phyloP scores from a whole-genome alignment of 1,140 invertebrate species.

The Muscidifurax raptorellus region DNA sequence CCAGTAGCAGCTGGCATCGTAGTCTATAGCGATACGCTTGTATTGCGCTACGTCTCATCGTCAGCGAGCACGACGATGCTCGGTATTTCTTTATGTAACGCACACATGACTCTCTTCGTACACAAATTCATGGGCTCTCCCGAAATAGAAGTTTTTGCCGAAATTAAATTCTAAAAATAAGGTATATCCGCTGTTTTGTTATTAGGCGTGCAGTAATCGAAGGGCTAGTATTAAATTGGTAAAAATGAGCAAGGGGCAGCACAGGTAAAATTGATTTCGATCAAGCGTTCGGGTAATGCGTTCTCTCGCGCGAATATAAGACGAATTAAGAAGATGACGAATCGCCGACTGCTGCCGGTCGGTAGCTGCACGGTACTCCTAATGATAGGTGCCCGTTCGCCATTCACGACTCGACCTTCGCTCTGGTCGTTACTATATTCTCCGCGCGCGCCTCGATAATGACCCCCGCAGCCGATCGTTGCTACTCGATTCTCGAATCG shows the following conservation, averaged over 20 bases:
- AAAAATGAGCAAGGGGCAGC: neutral
- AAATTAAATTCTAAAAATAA: neutral
- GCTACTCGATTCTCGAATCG: neutral
- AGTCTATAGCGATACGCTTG: neutral
- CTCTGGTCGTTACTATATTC: conserved; percentile 57
- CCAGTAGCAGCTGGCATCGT: conserved; percentile 31
- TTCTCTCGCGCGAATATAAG: conserved; percentile 41
- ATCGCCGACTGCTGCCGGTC: conserved; percentile 51
- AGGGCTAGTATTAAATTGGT: neutral
- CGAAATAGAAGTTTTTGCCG: neutral
- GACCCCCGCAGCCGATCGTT: conserved; percentile 50
- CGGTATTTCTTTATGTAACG: conserved; percentile 30
- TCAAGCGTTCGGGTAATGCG: conserved; percentile 12
- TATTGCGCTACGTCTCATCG: neutral
- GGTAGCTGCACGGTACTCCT: conserved; percentile 51
- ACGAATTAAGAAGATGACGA: conserved; percentile 55
- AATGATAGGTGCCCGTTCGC: conserved; percentile 52
- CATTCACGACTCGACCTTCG: conserved; percentile 54
- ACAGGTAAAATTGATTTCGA: conserved; percentile 35
- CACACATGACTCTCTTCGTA: neutral
- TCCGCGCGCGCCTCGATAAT: conserved; percentile 52
- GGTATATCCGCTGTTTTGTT: neutral
- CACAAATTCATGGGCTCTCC: neutral
- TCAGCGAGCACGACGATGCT: neutral
- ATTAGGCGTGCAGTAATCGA: too few species aligned